phyloP scores from a whole-genome alignment of 2,113 vertebrate genomes.

The Macaca fascicularis region DNA sequence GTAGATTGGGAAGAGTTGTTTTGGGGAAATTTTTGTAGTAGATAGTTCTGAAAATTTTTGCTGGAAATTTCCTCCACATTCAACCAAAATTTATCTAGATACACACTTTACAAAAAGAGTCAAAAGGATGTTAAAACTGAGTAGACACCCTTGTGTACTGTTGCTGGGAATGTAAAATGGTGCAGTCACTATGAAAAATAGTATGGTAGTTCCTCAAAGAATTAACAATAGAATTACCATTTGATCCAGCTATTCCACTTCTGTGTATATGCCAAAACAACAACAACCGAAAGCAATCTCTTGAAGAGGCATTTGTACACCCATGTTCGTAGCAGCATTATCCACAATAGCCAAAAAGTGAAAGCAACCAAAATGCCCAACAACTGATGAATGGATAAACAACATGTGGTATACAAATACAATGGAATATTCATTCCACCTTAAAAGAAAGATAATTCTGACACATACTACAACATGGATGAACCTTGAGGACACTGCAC shows the following conservation, averaged over 20 bases:
- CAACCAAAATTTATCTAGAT: not conserved
- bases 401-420: no score
- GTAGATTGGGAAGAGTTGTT: not conserved
- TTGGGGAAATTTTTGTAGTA: not conserved
- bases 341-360: not conserved
- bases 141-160: not conserved
- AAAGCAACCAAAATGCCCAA: not conserved
- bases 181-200: not conserved
- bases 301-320: not conserved
- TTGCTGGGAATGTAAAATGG: not conserved
- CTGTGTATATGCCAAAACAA: not conserved
- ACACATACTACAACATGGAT: no score
- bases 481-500: not conserved
- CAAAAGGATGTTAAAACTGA: not conserved
- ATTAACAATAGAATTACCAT: not conserved
- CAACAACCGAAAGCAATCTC: not conserved
- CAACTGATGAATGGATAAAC: no score
- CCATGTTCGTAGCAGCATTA: not conserved
- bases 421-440: no score
- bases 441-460: no score
- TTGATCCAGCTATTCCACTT: not conserved
- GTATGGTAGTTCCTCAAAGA: not conserved
- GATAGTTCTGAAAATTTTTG: not conserved
- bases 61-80: not conserved
- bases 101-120: not conserved